Conservation (phyloP, 2,113 vertebrate species). For the Epinephelus fuscoguttatus region DNA sequence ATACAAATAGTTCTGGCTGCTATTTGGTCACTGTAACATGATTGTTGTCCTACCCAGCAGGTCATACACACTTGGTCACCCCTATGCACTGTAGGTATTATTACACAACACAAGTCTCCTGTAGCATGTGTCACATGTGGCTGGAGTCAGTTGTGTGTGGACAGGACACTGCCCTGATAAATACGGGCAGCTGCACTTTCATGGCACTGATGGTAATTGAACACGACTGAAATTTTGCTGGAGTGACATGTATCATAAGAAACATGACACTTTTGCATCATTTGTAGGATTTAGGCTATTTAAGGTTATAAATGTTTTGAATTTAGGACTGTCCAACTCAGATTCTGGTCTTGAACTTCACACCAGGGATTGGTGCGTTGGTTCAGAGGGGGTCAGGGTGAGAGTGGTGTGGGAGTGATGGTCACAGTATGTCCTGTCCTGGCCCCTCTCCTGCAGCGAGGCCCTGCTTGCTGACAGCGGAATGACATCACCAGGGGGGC, state of each 20-base stretch:
- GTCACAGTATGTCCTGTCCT: slow-evolving; percentile 66
- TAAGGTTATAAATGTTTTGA: slow-evolving; percentile 45
- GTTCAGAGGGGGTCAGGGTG: slow-evolving; percentile 39
- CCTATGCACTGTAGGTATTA: not conserved
- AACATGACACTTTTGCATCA: slow-evolving; percentile 46
- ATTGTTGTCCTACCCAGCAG: not conserved
- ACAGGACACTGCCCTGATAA: slow-evolving; percentile 53
- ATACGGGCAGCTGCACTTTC: slow-evolving; percentile 74
- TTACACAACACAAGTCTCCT: slow-evolving; percentile 32
- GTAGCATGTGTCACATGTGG: slow-evolving; percentile 38
- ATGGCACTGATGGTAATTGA: slow-evolving; percentile 58
- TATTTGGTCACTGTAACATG: not conserved
- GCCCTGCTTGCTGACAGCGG: slow-evolving; percentile 77
- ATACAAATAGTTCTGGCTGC: too few relatives aligned
- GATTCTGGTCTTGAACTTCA: slow-evolving; percentile 57
- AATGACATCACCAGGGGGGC: slow-evolving; percentile 82
- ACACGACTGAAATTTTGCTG: slow-evolving; percentile 43
- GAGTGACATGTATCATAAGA: slow-evolving; percentile 59
- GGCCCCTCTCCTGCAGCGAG: slow-evolving; percentile 56
- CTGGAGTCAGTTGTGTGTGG: slow-evolving; percentile 43
- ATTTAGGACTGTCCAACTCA: slow-evolving; percentile 11
- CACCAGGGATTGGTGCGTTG: slow-evolving; percentile 2
- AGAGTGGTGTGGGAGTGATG: slow-evolving; percentile 29
- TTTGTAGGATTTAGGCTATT: slow-evolving; percentile 32
- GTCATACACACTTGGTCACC: not conserved